phyloP scores from a whole-genome alignment of 2,888 invertebrate species.

The Syritta pipiens region DNA sequence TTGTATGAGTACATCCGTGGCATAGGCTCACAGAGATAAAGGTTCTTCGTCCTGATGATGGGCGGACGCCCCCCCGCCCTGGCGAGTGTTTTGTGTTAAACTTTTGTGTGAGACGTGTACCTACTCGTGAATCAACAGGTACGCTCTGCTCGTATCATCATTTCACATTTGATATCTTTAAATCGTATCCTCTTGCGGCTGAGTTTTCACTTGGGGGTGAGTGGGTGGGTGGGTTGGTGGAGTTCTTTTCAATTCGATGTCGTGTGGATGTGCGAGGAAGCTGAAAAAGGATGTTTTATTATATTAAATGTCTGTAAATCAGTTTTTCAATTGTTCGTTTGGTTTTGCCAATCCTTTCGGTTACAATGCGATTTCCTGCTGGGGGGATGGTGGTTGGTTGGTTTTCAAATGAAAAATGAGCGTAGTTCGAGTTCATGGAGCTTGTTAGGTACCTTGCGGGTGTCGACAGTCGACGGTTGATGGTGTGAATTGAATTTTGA shows the following conservation, averaged over 20 bases:
- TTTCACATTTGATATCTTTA: slow-evolving; percentile 67
- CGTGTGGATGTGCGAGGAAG: slow-evolving; percentile 9
- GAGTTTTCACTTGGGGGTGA: slow-evolving; percentile 22
- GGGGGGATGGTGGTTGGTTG: too few species aligned
- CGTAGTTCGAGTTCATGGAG: too few species aligned
- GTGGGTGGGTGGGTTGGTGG: neutral
- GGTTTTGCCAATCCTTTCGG: slow-evolving; percentile 55
- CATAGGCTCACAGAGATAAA: slow-evolving; percentile 44
- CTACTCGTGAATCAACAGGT: slow-evolving; percentile 61
- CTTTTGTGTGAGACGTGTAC: slow-evolving; percentile 47
- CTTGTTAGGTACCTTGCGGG: too few species aligned
- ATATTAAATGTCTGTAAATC: slow-evolving; percentile 68
- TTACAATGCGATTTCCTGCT: slow-evolving; percentile 52
- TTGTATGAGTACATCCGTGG: slow-evolving; percentile 44
- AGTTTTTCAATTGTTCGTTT: slow-evolving; percentile 61
- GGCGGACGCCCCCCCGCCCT: neutral
- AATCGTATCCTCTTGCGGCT: slow-evolving; percentile 50
- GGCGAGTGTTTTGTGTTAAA: slow-evolving; percentile 55
- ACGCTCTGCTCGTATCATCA: slow-evolving; percentile 46
- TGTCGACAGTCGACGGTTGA: too few species aligned
- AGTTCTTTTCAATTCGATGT: neutral
- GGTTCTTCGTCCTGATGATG: slow-evolving; percentile 19
- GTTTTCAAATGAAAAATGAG: too few species aligned
- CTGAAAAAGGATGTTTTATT: slow-evolving; percentile 63
- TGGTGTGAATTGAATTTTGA: too few species aligned